These are phyloP conservation scores for Plestiodon gilberti DNA, from an alignment of 2,113 vertebrate species.

Conservation along the genomic window DNA sequence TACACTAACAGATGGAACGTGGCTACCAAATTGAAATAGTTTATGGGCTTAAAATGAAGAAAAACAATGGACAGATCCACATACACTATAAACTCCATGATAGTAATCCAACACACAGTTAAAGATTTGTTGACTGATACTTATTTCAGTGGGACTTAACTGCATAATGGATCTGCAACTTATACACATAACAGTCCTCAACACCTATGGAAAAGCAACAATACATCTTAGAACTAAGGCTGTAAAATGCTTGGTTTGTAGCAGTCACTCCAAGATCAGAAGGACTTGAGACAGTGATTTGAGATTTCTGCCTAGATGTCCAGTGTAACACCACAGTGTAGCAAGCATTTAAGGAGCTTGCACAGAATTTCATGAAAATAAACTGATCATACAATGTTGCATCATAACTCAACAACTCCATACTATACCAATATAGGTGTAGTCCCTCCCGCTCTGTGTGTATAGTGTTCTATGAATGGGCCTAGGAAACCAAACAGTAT, in stretches of 20 bases:
- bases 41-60: not conserved
- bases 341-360: not conserved
- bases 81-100: not conserved
- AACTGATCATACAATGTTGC: not conserved
- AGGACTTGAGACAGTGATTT: not conserved
- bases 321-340: not conserved
- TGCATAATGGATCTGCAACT: not conserved
- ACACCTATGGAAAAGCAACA: not conserved
- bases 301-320: not conserved
- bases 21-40: not conserved
- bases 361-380: not conserved
- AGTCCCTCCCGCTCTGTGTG: not conserved
- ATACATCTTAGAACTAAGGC: not conserved
- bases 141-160: not conserved
- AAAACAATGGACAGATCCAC: not conserved
- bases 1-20: not conserved
- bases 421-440: not conserved
- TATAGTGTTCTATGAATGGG: not conserved
- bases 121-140: not conserved
- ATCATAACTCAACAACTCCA: not conserved
- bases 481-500: not conserved
- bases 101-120: not conserved
- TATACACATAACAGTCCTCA: conserved; percentile 7
- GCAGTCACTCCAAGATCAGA: not conserved
- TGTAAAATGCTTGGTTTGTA: not conserved